A percentile compares a stretch with the other conserved stretches of the same genome.
These are phyloP conservation scores for Triplophysa rosa DNA, from an alignment of 2,113 vertebrate species.

Conservation along the genomic window DNA sequence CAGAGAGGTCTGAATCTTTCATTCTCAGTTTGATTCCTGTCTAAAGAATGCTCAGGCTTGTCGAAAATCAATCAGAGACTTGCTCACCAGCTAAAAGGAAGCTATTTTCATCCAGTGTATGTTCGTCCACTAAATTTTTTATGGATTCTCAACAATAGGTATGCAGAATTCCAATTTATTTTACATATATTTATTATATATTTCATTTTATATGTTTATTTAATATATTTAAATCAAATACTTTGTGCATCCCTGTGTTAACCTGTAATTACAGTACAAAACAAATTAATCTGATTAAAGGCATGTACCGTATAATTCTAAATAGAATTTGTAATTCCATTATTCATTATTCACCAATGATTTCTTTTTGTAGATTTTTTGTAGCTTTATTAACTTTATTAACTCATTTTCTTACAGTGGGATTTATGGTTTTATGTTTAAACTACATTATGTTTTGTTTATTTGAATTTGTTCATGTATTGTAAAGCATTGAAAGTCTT, in stretches of 20 bases:
- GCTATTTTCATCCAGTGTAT: background rate
- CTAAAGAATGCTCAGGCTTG: slow-evolving; percentile 47
- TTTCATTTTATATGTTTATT: slow-evolving; percentile 42
- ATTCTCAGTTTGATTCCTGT: slow-evolving; percentile 57
- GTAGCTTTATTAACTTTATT: background rate
- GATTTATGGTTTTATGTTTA: background rate
- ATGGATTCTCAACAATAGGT: slow-evolving; percentile 21
- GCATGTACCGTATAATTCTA: background rate
- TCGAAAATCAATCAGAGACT: background rate
- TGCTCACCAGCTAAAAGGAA: background rate
- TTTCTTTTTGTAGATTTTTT: too few species aligned
- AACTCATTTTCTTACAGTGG: background rate
- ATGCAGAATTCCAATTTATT: slow-evolving; percentile 17
- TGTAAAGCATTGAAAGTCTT: background rate
- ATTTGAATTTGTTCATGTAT: background rate
- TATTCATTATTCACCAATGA: too few species aligned
- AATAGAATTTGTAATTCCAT: background rate
- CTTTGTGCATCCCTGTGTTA: background rate
- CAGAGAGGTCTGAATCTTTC: slow-evolving; percentile 61
- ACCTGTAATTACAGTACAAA: background rate
- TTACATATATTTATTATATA: background rate
- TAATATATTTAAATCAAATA: slow-evolving; percentile 27
- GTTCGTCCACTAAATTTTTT: background rate
- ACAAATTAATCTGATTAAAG: background rate
- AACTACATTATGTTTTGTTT: background rate